Evolutionary conservation across 2,113 vertebrate genomes (phyloP).

Genomic region (Amphilophus citrinellus): DNA sequence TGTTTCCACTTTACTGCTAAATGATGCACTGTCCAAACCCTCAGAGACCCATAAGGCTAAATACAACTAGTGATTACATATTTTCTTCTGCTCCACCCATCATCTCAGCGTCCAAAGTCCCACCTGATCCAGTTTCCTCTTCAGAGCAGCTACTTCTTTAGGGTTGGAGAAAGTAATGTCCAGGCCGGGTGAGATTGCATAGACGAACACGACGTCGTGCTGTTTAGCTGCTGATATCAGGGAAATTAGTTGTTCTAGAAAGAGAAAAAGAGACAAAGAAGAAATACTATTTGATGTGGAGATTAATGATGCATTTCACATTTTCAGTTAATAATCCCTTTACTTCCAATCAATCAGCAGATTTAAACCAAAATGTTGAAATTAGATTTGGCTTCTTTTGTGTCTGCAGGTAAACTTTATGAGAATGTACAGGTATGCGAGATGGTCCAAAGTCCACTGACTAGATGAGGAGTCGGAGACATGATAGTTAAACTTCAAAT

Average conservation of each 20-base stretch:
- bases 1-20: constrained; percentile 9
- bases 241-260: constrained; percentile 90
- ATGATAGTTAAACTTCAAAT: constrained; percentile 4
- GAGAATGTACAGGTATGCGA: not conserved
- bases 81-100: constrained; percentile 17
- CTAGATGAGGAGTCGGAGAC: not conserved
- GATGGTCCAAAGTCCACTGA: constrained; percentile 1
- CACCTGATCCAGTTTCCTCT: constrained; percentile 90
- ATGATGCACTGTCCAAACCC: not conserved
- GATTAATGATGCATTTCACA: not conserved
- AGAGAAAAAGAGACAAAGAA: not conserved
- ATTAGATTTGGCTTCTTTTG: not conserved
- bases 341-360: not conserved
- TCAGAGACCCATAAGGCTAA: constrained; percentile 26
- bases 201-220: constrained; percentile 93
- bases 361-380: not conserved
- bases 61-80: constrained; percentile 11
- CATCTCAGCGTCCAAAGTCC: constrained; percentile 28
- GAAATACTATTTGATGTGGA: not conserved
- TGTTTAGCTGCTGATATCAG: constrained; percentile 92
- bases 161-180: constrained; percentile 98
- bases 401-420: not conserved
- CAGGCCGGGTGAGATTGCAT: constrained; percentile 96
- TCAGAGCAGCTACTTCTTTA: constrained; percentile 91
- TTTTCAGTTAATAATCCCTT: not conserved